Conservation (phyloP, 2,797 vertebrate species). For the Sarcophilus harrisii region DNA sequence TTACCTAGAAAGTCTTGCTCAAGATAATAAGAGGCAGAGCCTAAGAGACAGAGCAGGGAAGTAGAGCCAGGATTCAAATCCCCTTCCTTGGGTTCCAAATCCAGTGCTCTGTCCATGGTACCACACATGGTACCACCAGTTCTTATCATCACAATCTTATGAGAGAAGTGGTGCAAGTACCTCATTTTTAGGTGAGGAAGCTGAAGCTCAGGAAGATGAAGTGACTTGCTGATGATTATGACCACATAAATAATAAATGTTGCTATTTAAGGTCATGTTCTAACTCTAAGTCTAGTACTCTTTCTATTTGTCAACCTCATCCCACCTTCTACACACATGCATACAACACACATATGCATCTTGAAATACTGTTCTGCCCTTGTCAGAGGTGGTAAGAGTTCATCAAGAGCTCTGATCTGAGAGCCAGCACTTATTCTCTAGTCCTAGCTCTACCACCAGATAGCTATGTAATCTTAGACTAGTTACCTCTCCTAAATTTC, state of each 20-base stretch:
- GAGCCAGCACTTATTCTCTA: not conserved
- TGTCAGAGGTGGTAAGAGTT: not conserved
- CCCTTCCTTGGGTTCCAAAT: not conserved
- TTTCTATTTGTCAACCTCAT: not conserved
- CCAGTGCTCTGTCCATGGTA: not conserved
- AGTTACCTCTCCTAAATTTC: not conserved
- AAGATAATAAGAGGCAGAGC: not conserved
- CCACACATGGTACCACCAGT: too few species aligned
- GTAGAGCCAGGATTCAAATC: not conserved
- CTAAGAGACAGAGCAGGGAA: conserved; percentile 21
- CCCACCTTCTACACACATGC: not conserved
- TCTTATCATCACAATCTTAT: not conserved
- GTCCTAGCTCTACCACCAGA: not conserved
- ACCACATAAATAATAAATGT: not conserved
- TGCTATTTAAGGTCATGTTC: not conserved
- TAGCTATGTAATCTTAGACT: not conserved
- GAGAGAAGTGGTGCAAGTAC: not conserved
- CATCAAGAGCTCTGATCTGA: not conserved
- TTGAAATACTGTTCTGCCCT: not conserved
- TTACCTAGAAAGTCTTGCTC: conserved; percentile 43
- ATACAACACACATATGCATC: not conserved
- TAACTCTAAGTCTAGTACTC: not conserved
- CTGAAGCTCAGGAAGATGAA: not conserved
- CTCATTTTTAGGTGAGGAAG: not conserved
- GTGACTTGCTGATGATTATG: not conserved